Conservation (phyloP, 2,113 vertebrate genomes). For the Polypterus senegalus region DNA sequence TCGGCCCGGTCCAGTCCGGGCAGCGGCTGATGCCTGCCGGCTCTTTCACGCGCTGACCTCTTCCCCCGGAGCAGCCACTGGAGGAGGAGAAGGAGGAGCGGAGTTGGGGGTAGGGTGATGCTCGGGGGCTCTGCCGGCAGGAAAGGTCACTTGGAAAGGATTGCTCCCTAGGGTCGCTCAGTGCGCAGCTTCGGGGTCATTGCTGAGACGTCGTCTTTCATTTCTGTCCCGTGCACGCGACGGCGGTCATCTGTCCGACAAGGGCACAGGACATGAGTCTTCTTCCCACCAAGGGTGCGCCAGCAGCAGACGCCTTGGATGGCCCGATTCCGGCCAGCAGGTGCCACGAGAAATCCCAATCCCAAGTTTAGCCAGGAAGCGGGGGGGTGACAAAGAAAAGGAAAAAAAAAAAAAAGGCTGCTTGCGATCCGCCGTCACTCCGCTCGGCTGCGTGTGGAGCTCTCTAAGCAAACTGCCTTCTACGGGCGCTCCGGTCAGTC, state of each 20-base stretch:
- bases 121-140: slow-evolving; percentile 4
- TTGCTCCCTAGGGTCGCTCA: background rate
- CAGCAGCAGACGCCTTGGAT: too few relatives aligned
- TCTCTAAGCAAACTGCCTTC: too few relatives aligned
- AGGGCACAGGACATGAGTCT: too few relatives aligned
- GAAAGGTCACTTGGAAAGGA: slow-evolving; percentile 4
- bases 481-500: too few relatives aligned
- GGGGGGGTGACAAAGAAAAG: background rate
- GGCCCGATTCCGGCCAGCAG: background rate
- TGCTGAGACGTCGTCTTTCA: too few relatives aligned
- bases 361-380: slow-evolving; percentile 24
- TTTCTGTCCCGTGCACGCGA: too few relatives aligned
- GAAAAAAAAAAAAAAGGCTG: background rate
- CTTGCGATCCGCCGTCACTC: too few relatives aligned
- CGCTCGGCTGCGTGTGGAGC: too few relatives aligned
- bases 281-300: slow-evolving; percentile 16
- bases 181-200: slow-evolving; percentile 2
- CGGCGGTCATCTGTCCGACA: too few relatives aligned
- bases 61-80: too few relatives aligned
- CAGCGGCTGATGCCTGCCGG: too few relatives aligned
- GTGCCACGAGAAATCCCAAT: slow-evolving; percentile 19
- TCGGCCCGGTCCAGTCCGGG: too few relatives aligned
- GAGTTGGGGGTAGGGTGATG: slow-evolving; percentile 18
- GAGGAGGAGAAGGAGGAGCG: slow-evolving; percentile 23
- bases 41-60: background rate